Evolutionary conservation across 2,797 vertebrate species (phyloP), one percentile per base, ranked within the genome.

Genomic region (Chaunax sp.): DNA sequence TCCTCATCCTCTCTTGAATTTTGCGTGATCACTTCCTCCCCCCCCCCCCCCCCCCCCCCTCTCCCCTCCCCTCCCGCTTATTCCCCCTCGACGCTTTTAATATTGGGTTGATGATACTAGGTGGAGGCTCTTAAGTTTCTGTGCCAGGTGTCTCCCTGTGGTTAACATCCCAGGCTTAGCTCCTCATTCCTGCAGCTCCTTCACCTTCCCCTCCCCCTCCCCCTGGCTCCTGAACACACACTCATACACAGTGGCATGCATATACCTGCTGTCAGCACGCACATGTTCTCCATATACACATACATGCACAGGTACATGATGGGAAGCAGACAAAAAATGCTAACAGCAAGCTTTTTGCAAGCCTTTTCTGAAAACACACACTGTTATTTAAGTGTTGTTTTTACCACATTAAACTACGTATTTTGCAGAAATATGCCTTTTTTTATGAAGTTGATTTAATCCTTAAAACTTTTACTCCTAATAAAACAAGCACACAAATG

Each of bases 61-160:
- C 78, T 56, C 80, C 81, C 78, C 57, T 68, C 81, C 68, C 75
- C 78, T 77, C 85, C 72, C 78, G 50, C 87, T n/a, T 64, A 78
- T 78, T 83, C 82, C 80, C 81, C 67, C 77, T 86, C 64, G 23
- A 80, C 50, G 65, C 72, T 87, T 90, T 88, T 90, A 90, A 90
- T 92, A 88, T 88, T 15, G 76, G 69, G 68, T 83, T 89, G 90
- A 90, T 90, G 90, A 85, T 82, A 85, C 89, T 89, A 84, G 87
- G 85, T 89, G 82, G 83, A 87, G 83, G 83, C 87, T 86, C 85
- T 89, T 87, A 84, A 77, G 83, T 89, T 82, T 76, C 84, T 69
- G 70, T 72, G 74, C 87, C 90, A 88, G 88, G 89, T 90, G 89
- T 86, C 84, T 84, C 75, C 76, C 80, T 22, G 41, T 76, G 81